Base-by-base conservation (phyloP, 1,140 invertebrate species). In the Rhynchophorus ferrugineus region DNA sequence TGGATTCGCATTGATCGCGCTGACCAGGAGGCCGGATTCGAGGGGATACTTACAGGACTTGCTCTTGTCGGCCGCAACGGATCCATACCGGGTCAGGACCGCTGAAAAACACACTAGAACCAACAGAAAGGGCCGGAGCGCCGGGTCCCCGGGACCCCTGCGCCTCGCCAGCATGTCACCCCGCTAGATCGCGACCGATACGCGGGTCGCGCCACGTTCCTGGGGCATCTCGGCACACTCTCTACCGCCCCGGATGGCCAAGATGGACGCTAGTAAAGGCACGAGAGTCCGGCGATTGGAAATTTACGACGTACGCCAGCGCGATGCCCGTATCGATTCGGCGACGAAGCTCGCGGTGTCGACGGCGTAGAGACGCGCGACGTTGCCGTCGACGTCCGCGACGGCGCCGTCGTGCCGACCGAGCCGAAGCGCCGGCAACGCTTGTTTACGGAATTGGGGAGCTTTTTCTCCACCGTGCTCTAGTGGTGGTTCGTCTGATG, bases 41-140 rank as follows among this genome's bases (percentile, higher is more conserved):
- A 29, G 24, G 24, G 11, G 11, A 29, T 44, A 63, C 64, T 66
- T 59, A 66, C 64, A 66, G 24, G 61, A 63, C 57, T 66, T 66
- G 46, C 58, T 66, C 52, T 66, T 66, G 22, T 66, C 64, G 9
- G 60, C 62, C 11, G 19, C 14, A 19, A 53, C 56, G 16, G 43
- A 20, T 9, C 38, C 39, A n/a, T 34, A 43, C 7, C 38, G 51
- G 20, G 53, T 14, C 34, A 44, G 37, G 34, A 44, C 20, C 17
- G 57, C 29, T 38, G 44, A 42, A 49, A 61, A 42, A 44, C 43
- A 56, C 16, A 41, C 16, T 22, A 52, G 39, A 46, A 60, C 3
- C n/a, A 42, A 42, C 41, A 57, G 18, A 43, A 52, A 21, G 18
- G 37, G 36, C 49, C 42, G 24, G 42, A 44, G 16, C 16, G 14